These are phyloP conservation scores for Apteryx owenii DNA, from an alignment of 2,113 vertebrate genomes.

Conservation along the genomic window DNA sequence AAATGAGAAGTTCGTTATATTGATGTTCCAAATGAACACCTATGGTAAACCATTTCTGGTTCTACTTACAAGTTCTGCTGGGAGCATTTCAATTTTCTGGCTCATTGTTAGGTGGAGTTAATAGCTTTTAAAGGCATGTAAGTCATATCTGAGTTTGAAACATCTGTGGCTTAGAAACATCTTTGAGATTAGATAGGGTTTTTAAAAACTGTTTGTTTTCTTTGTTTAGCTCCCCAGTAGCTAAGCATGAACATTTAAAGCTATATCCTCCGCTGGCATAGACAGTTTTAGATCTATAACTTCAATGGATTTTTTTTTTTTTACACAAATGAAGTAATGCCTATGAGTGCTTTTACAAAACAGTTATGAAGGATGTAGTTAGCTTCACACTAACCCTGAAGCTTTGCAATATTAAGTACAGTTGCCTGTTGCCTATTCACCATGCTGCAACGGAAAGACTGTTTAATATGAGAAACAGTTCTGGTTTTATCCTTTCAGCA, in stretches of 20 bases:
- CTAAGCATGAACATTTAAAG: neutral
- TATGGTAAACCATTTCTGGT: slow-evolving; percentile 7
- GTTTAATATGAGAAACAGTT: neutral
- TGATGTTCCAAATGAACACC: neutral
- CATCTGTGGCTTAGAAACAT: neutral
- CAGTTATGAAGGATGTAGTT: neutral
- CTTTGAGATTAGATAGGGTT: neutral
- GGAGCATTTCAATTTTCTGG: slow-evolving; percentile 38
- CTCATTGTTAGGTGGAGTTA: slow-evolving; percentile 25
- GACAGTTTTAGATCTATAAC: neutral
- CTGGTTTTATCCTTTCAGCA: neutral
- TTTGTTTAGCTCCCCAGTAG: neutral
- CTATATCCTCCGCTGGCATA: neutral
- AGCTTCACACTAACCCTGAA: neutral
- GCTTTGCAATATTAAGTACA: neutral
- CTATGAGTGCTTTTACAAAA: neutral
- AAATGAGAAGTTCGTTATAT: slow-evolving; percentile 13
- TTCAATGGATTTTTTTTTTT: neutral
- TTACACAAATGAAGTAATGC: neutral
- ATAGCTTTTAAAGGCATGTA: slow-evolving; percentile 10
- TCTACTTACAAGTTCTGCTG: slow-evolving; percentile 24
- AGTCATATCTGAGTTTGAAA: neutral
- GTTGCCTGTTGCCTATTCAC: neutral
- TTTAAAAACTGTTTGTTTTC: neutral
- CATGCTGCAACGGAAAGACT: neutral